Evolutionary conservation across 2,888 invertebrate genomes (phyloP), one percentile per base, ranked within the genome.

Genomic region (Tinea pellionella): DNA sequence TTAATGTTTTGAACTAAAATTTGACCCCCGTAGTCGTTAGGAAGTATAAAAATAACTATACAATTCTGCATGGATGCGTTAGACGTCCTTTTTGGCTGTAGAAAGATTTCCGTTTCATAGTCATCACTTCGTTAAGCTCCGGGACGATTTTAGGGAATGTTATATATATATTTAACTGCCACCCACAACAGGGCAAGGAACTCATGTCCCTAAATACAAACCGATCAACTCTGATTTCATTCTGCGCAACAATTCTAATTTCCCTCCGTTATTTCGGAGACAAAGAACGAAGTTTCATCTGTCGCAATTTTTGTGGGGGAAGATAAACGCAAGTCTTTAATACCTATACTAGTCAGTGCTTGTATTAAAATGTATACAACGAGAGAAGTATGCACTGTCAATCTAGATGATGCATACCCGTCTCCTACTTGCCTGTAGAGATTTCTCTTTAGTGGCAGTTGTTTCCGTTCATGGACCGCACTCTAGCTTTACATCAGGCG

Each of bases 161-260:
- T 37, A 24, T 47, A 47, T 13, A 47, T 47, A 47, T 42, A 9
- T 42, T 42, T 42, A 42, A n/a, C 8, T 47, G 47, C 47, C 47
- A 47, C 47, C 47, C 47, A 47, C 47, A 16, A 16, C 47, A 47
- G 47, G 47, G 47, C 47, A 47, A 47, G 16, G 47, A 47, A 47
- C 47, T n/a, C 47, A n/a, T 15, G 37, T 47, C 47, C 47, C 47
- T 47, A 47, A 47, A 47, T 47, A 47, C 15, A 16, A 47, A 15
- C 47, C 41, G 41, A 41, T 41, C 41, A 41, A 47, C 47, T 15
- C 37, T 37, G 37, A 37, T 6, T 24, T 24, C 24, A 6, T 24
- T 24, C 24, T 24, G 24, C 24, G 24, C 3, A 37, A 37, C 4
- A 37, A 37, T 37, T 37, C 37, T 9, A 6, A 37, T 37, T 37